A percentile compares a stretch with the other conserved stretches of the same genome.
Conservation (phyloP, 2,113 vertebrate genomes). For the Heliornis fulica region DNA sequence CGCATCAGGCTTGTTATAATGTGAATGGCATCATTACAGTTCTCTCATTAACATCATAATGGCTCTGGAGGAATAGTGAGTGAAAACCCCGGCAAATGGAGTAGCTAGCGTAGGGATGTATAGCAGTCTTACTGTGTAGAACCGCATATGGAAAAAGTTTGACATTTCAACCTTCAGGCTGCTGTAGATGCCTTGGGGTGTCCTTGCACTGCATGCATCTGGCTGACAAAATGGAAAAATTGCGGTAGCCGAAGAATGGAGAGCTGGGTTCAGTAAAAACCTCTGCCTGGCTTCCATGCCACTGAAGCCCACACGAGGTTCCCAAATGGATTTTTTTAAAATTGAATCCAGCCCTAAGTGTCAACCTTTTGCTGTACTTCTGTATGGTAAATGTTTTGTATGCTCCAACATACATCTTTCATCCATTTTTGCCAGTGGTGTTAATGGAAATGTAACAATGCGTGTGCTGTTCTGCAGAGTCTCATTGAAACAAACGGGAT, state of each 20-base stretch:
- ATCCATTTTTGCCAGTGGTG: conserved; percentile 28
- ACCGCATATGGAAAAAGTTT: background rate
- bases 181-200: conserved; percentile 29
- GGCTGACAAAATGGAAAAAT: conserved; percentile 48
- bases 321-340: conserved; percentile 39
- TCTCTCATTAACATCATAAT: conserved; percentile 69
- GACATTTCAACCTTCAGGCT: conserved; percentile 60
- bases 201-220: conserved; percentile 8
- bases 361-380: conserved; percentile 31
- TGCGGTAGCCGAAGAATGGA: conserved; percentile 41
- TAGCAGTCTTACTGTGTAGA: conserved; percentile 21
- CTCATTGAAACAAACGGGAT: background rate
- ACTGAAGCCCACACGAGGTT: conserved; percentile 38
- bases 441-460: conserved; percentile 31
- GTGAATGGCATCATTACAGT: conserved; percentile 70
- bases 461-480: conserved; percentile 3
- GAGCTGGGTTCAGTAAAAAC: conserved; percentile 44
- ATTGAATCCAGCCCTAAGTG: conserved; percentile 32
- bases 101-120: background rate
- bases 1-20: conserved; percentile 47
- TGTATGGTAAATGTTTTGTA: conserved; percentile 2
- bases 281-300: conserved; percentile 30
- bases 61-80: conserved; percentile 51
- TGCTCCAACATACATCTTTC: conserved; percentile 1
- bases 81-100: conserved; percentile 55